Conservation (phyloP, 2,113 vertebrate genomes). For the Cichladusa arquata region DNA sequence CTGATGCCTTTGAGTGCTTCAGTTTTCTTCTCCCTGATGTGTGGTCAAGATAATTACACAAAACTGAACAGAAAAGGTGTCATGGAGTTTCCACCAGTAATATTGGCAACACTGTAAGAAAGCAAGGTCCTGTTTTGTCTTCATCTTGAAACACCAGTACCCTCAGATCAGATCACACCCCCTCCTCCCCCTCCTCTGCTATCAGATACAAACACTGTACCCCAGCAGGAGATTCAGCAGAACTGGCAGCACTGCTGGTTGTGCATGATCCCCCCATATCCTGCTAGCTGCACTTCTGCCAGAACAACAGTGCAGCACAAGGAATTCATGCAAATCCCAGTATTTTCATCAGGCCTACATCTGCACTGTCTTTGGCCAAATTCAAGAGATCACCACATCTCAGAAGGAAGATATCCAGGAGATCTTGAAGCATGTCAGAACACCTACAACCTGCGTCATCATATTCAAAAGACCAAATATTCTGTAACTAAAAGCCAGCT, state of each 20-base stretch:
- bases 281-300: neutral
- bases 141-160: neutral
- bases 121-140: neutral
- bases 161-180: neutral
- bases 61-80: neutral
- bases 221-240: neutral
- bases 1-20: neutral
- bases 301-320: neutral
- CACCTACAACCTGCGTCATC: neutral
- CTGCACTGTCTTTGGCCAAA: neutral
- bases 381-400: neutral
- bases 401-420: neutral
- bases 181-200: neutral
- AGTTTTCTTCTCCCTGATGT: neutral
- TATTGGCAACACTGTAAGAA: neutral
- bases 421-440: neutral
- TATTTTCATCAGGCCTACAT: neutral
- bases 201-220: accelerated
- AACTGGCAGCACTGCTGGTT: neutral
- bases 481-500: neutral
- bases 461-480: neutral
- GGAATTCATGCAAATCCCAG: neutral
- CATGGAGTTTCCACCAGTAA: neutral
- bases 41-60: neutral
- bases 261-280: neutral